phyloP scores from a whole-genome alignment of 2,113 vertebrate genomes.

The Strix aluco region DNA sequence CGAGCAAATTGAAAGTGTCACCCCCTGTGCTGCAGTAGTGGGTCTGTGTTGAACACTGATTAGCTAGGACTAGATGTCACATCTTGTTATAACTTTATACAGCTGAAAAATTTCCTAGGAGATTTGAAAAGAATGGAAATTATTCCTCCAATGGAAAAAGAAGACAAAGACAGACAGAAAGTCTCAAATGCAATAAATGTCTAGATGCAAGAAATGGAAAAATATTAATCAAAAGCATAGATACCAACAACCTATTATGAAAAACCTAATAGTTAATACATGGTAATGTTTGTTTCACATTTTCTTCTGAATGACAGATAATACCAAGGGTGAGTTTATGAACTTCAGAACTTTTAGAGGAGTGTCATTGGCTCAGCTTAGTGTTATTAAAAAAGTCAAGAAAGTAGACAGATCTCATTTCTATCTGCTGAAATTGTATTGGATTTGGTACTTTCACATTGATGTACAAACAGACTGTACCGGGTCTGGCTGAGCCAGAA shows the following conservation, averaged over 20 bases:
- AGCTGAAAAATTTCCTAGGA: constrained; percentile 76
- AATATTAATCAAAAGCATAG: neutral
- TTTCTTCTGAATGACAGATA: neutral
- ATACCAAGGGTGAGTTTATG: neutral
- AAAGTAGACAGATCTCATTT: neutral
- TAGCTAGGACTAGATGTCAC: constrained; percentile 89
- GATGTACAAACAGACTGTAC: neutral
- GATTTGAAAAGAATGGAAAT: constrained; percentile 69
- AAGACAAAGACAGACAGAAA: neutral
- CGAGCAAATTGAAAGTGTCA: constrained; percentile 67
- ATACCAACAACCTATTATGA: neutral
- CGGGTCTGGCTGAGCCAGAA: no score
- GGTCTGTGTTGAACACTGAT: constrained; percentile 81
- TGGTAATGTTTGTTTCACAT: neutral
- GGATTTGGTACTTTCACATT: neutral
- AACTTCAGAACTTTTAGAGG: neutral
- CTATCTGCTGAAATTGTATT: neutral
- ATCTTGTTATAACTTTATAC: constrained; percentile 84
- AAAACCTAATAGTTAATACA: neutral
- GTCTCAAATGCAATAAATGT: neutral
- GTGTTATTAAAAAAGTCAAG: neutral
- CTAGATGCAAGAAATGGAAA: neutral
- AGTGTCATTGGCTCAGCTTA: neutral
- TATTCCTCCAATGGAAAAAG: constrained; percentile 43
- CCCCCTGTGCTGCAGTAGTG: constrained; percentile 47